These are phyloP conservation scores for Cardiocondyla obscurior DNA, from an alignment of 1,140 invertebrate genomes.

Conservation along the genomic window DNA sequence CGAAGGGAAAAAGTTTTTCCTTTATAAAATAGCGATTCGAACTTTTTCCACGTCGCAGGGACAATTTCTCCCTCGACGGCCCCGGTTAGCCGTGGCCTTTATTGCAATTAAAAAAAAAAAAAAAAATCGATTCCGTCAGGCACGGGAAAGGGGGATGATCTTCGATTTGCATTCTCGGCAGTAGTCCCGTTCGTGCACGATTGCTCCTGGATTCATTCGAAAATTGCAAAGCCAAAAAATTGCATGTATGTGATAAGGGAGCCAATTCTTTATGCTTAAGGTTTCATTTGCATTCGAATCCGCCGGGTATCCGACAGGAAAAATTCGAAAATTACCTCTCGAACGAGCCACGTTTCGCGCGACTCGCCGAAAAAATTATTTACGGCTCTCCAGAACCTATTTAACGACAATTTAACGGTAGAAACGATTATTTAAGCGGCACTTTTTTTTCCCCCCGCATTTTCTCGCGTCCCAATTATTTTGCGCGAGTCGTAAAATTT, in stretches of 20 bases:
- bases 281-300: background rate
- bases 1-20: background rate
- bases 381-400: background rate
- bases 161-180: constrained; percentile 10
- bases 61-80: constrained; percentile 13
- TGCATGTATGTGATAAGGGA: background rate
- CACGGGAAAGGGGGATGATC: background rate
- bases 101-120: constrained; percentile 46
- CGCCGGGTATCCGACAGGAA: background rate
- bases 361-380: background rate
- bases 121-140: constrained; percentile 43
- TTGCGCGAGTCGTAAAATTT: constrained; percentile 29
- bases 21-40: constrained; percentile 56
- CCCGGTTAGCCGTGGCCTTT: constrained; percentile 3
- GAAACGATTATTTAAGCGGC: background rate
- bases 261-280: background rate
- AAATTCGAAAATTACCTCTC: background rate
- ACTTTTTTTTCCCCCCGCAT: background rate
- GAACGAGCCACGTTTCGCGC: background rate
- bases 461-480: constrained; percentile 22
- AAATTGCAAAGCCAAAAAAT: constrained; percentile 13
- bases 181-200: background rate
- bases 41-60: background rate
- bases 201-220: constrained; percentile 1
- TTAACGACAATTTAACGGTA: constrained; percentile 4